These are phyloP conservation scores for Volucella zonaria DNA, from an alignment of 2,888 invertebrate genomes.

Conservation along the genomic window DNA sequence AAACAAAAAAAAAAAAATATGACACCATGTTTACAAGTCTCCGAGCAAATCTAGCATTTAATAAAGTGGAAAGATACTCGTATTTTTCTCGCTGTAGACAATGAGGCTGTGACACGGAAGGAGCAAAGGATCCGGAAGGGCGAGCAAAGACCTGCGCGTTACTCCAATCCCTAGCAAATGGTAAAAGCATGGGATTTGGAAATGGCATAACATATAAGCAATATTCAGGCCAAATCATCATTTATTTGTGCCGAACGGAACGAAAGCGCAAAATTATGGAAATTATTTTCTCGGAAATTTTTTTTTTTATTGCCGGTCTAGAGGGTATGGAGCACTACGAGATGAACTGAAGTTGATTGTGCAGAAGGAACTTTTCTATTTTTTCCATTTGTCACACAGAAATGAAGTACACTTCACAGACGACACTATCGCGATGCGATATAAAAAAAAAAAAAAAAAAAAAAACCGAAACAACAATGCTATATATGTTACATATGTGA, in stretches of 20 bases:
- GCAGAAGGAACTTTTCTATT: constrained; percentile 58
- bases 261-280: constrained; percentile 71
- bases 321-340: constrained; percentile 34
- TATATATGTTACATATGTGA: constrained; percentile 22
- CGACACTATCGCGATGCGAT: constrained; percentile 68
- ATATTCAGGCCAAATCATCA: constrained; percentile 66
- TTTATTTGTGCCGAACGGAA: constrained; percentile 63
- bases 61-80: constrained; percentile 62
- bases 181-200: constrained; percentile 54
- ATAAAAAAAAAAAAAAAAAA: constrained; percentile 55
- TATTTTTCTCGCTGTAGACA: constrained; percentile 47
- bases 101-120: constrained; percentile 49
- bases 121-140: constrained; percentile 12
- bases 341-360: constrained; percentile 70
- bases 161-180: constrained; percentile 49
- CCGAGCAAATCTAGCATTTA: constrained; percentile 67
- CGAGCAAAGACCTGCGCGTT: constrained; percentile 43
- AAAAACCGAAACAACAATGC: constrained; percentile 59
- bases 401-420: constrained; percentile 68
- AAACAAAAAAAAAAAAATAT: constrained; percentile 56
- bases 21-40: constrained; percentile 69
- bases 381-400: constrained; percentile 69
- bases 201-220: constrained; percentile 48
- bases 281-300: constrained; percentile 65
- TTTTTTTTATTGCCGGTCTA: constrained; percentile 57